Base-by-base conservation (phyloP, 2,113 vertebrate genomes). In the Mugil cephalus region DNA sequence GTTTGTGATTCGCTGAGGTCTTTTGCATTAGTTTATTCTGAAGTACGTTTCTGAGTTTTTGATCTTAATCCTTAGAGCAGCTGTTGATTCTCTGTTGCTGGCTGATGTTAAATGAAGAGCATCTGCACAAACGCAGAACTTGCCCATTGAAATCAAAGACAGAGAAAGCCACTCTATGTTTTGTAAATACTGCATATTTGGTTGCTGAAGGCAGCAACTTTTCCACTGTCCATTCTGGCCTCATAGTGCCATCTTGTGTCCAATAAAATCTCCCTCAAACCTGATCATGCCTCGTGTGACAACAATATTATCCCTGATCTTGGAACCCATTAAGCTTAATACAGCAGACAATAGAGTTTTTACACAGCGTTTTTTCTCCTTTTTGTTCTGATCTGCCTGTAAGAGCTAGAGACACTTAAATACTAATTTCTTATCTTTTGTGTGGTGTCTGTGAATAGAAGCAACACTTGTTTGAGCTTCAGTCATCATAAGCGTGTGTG, bases 221-320 rank as follows among this genome's bases (percentile, higher is more conserved):
- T 66, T 48, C 18, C 4, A 5, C 7, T 40, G 8, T 72, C 30
- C 15, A 43, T 34, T 69, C 55, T 86, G 61, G 66, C 38, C 7
- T 43, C 50, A 83, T 43, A 88, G 86, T 70, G 68, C 92, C 91
- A 84, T 88, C 93, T 90, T 81, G 88, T 89, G 91, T 68, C 24
- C 38, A 10, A 19, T 43, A 35, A 34, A 19, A 35, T n/a, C 15
- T n/a, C 4, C 3, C 10, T 43, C 7, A 63, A 39, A 65, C 24
- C 13, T 9, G 48, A 14, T 17, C 4, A 18, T 24, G 35, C 14
- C 0, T 42, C 0, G 15, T 15, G 13, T 45, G 43, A 45, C 6
- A n/a, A 45, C n/a, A 45, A 15, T 45, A 10, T 14, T 30, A 39
- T 17, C 24, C 17, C 38, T 36, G 35, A 64, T 19, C 8, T 51